These are phyloP conservation scores for Ophioninae sp. DNA, from an alignment of 2,888 invertebrate species.

Conservation along the genomic window DNA sequence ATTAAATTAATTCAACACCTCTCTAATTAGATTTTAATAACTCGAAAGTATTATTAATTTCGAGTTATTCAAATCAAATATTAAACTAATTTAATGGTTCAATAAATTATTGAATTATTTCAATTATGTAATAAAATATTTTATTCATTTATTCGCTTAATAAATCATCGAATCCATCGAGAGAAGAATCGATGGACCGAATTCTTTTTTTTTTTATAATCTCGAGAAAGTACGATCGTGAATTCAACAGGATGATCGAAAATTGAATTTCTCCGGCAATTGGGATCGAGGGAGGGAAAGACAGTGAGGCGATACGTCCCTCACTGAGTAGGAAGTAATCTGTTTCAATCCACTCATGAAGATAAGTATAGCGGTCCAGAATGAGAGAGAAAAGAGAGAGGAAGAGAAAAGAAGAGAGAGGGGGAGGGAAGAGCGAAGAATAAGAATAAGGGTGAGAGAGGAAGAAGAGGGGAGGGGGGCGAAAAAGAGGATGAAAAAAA, in stretches of 20 bases:
- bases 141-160: too few relatives aligned
- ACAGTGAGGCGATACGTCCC: conserved; percentile 23
- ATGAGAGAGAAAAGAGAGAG: conserved; percentile 27
- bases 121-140: too few relatives aligned
- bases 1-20: too few relatives aligned
- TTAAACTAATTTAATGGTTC: too few relatives aligned
- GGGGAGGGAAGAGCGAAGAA: conserved; percentile 14
- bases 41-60: too few relatives aligned
- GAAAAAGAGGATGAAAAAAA: conserved; percentile 6
- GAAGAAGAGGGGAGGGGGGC: conserved; percentile 14
- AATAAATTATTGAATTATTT: too few relatives aligned
- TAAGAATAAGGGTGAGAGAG: neutral
- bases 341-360: conserved; percentile 73
- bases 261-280: conserved; percentile 2
- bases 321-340: conserved; percentile 77
- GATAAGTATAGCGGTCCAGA: conserved; percentile 63
- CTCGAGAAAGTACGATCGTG: neutral
- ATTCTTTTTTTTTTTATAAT: neutral
- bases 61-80: too few relatives aligned
- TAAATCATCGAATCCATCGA: too few relatives aligned
- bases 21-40: too few relatives aligned
- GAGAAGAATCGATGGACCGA: neutral
- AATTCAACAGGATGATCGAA: neutral
- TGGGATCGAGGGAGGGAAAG: conserved; percentile 2
- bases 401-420: conserved; percentile 1